Percentiles rank a stretch among this genome's conserved stretches.
These are phyloP conservation scores for Nesogale talazaci DNA, from an alignment of 2,113 vertebrate genomes.

Conservation along the genomic window DNA sequence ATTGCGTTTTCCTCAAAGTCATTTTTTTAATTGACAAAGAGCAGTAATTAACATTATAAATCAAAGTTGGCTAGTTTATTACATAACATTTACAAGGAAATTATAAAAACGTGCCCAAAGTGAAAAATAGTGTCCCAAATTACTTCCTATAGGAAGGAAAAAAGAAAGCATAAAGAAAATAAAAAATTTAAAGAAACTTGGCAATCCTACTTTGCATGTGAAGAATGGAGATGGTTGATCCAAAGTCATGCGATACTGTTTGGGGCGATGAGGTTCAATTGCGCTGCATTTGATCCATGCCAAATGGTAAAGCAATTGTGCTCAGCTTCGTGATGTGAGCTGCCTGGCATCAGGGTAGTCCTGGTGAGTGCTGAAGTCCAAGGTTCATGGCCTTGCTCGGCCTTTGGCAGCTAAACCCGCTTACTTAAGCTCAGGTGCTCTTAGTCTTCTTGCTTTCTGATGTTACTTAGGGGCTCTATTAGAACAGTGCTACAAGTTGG, in stretches of 20 bases:
- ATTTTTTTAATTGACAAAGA: conserved; percentile 63
- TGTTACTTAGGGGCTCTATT: no score
- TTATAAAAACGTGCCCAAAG: not conserved
- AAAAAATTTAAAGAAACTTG: not conserved
- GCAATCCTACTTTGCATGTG: conserved; percentile 41
- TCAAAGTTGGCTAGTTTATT: not conserved
- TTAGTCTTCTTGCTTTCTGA: not conserved
- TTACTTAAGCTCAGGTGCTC: not conserved
- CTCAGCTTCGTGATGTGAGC: not conserved
- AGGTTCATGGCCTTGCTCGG: not conserved
- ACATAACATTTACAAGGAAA: conserved; percentile 14
- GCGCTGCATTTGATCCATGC: not conserved
- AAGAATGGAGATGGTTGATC: not conserved
- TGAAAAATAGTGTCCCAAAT: not conserved
- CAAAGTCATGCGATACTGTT: not conserved
- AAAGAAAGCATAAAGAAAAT: not conserved
- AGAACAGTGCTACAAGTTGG: no score
- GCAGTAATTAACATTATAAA: not conserved
- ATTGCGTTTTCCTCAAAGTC: conserved; percentile 46
- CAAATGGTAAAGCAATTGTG: not conserved
- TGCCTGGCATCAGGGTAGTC: not conserved
- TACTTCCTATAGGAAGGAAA: conserved; percentile 5
- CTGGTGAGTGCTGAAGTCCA: not conserved
- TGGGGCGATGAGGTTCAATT: not conserved
- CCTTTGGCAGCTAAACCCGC: not conserved